A percentile compares a stretch with the other conserved stretches of the same genome.
phyloP scores from a whole-genome alignment of 1,140 invertebrate species.

The Sminthurinus signatus region DNA sequence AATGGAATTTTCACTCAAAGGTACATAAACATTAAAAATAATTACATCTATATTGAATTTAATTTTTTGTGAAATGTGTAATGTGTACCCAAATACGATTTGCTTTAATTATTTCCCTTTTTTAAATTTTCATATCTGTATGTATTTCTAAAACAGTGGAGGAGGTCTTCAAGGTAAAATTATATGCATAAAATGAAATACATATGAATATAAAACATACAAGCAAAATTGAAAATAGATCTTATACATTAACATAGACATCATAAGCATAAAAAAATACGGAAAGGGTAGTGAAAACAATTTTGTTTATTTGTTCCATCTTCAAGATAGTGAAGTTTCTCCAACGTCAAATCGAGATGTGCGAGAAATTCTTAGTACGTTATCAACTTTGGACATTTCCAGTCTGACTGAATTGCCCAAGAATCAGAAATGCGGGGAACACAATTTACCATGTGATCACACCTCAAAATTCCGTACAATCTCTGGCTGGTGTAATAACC shows the following conservation, averaged over 20 bases:
- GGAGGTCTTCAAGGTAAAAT: too few species aligned
- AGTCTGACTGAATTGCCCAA: constrained; percentile 48
- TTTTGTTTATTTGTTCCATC: constrained; percentile 29
- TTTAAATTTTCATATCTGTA: too few species aligned
- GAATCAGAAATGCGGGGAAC: constrained; percentile 50
- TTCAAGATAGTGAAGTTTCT: constrained; percentile 48
- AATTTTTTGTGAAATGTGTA: too few species aligned
- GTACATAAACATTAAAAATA: constrained; percentile 13
- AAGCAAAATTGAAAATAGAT: too few species aligned
- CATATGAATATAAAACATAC: too few species aligned
- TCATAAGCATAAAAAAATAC: too few species aligned
- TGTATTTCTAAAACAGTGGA: too few species aligned
- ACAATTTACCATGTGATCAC: constrained; percentile 55
- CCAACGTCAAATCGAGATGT: constrained; percentile 43
- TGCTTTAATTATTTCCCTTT: too few species aligned
- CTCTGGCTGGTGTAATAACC: constrained; percentile 59
- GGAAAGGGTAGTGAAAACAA: too few species aligned
- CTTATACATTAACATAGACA: too few species aligned
- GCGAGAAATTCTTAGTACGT: constrained; percentile 46
- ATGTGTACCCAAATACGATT: too few species aligned
- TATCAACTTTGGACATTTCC: constrained; percentile 48
- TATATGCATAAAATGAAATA: background rate
- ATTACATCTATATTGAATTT: too few species aligned
- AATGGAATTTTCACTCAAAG: constrained; percentile 39
- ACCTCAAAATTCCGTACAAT: constrained; percentile 52